These are phyloP conservation scores for Mnemiopsis leidyi DNA, from an alignment of 37 sponge, comb jelly and placozoan species.

Conservation along the genomic window DNA sequence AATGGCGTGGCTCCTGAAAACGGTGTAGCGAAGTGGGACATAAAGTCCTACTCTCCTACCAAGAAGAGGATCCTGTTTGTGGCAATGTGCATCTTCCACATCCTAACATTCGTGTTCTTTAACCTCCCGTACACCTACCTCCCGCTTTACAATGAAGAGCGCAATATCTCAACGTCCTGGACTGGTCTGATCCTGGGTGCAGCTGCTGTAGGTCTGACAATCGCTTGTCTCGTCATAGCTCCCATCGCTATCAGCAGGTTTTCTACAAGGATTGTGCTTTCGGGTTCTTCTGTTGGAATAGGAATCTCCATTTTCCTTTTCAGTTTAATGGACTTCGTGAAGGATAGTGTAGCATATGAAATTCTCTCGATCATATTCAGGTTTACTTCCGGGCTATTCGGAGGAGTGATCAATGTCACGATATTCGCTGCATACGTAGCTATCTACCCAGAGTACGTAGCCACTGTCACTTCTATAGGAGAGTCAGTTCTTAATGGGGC, in stretches of 20 bases:
- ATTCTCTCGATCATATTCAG: neutral
- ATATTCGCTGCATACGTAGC: constrained; percentile 10
- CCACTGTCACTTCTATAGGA: constrained; percentile 18
- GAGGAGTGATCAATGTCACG: neutral
- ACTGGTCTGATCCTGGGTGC: neutral
- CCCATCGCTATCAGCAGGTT: neutral
- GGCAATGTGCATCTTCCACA: neutral
- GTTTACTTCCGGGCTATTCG: neutral
- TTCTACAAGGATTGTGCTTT: neutral
- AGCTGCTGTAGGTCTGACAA: neutral
- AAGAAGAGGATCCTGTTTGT: neutral
- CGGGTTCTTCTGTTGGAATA: neutral
- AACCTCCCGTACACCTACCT: neutral
- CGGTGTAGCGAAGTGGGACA: neutral
- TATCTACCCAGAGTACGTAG: constrained; percentile 31
- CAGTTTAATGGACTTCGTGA: neutral
- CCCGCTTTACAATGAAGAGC: neutral
- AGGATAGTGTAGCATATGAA: neutral
- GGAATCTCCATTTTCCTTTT: neutral
- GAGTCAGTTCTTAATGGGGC: constrained; percentile 53
- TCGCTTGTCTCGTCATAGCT: neutral
- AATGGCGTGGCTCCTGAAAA: no score
- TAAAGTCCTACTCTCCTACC: neutral
- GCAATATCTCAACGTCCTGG: neutral
- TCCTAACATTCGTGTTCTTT: neutral